Evolutionary conservation across 2,113 vertebrate species (phyloP), one percentile per base, ranked within the genome.

Genomic region (Taurulus bubalis): DNA sequence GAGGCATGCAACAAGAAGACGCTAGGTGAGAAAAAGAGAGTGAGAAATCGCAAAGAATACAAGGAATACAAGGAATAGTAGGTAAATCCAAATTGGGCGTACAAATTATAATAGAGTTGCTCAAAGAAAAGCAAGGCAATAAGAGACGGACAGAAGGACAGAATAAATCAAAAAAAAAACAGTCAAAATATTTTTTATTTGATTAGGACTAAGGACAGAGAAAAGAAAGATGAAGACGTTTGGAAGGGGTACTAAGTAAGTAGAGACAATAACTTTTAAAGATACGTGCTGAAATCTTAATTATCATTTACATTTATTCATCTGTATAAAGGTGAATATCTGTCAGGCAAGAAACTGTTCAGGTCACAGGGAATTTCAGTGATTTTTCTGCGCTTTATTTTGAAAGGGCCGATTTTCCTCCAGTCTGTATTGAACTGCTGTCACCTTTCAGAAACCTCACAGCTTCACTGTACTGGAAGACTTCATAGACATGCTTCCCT

Each of bases 1-100:
- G 85, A 89, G 92, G 74, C 64, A 71, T 82, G 90, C 87, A 88
- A 89, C 81, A 86, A 87, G 90, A 90, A 87, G 75, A 85, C 3
- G 60, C 71, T 60, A 89, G 83, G 83, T 77, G 71, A 68, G 80
- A 73, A 56, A 65, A 71, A 74, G 69, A 75, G 72, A 68, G 64
- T 8, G 55, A 72, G 72, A 42, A 53, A 53, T 73, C 15, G 32
- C 42, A 30, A 71, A 4, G 30, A 32, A 32, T 32, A 32, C 30
- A 32, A 32, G 30, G 30, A 32, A 32, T 32, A 32, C 30, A 32
- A 32, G 40, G 40, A 42, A 42, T 42, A 12, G 76, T 1, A 64
- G 73, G 47, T 51, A 58, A 86, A 81, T 72, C 80, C 34, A 78
- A 85, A 67, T 45, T 51, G 77, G 26, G 62, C 47, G 40, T 63